phyloP scores from a whole-genome alignment of 2,888 invertebrate genomes.

The Taphrorychus bicolor region DNA sequence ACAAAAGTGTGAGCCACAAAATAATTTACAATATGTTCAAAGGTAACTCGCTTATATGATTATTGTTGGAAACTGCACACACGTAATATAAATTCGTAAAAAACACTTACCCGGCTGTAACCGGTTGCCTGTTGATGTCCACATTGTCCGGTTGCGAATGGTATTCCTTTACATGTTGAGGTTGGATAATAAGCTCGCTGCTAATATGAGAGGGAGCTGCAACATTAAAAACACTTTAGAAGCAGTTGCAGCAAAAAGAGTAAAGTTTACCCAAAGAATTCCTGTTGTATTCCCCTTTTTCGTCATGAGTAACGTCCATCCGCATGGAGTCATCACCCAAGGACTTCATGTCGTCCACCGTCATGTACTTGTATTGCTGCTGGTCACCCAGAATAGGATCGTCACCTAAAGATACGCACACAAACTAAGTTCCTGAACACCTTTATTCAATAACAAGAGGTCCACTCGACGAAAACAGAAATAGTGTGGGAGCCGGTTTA shows the following conservation, averaged over 20 bases:
- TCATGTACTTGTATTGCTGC: conserved; percentile 79
- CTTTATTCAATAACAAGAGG: too few relatives aligned
- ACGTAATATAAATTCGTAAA: too few relatives aligned
- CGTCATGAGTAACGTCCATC: conserved; percentile 60
- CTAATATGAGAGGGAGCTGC: conserved; percentile 49
- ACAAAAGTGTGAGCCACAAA: conserved; percentile 23
- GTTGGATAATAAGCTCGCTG: conserved; percentile 56
- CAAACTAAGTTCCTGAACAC: background rate
- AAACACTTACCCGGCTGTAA: conserved; percentile 68
- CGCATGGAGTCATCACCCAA: conserved; percentile 74
- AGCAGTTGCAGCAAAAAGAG: background rate
- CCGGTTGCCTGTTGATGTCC: conserved; percentile 68
- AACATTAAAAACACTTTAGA: conserved; percentile 2
- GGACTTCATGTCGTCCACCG: conserved; percentile 80
- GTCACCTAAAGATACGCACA: conserved; percentile 63
- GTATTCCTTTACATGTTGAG: conserved; percentile 55
- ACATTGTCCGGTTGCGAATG: conserved; percentile 64
- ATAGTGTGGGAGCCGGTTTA: conserved; percentile 1
- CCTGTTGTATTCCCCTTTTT: conserved; percentile 58
- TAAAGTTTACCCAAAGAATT: conserved; percentile 56
- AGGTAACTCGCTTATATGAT: background rate
- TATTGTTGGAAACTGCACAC: background rate
- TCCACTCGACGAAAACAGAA: background rate
- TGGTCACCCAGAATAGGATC: conserved; percentile 74
- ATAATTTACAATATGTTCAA: conserved; percentile 3